These are phyloP conservation scores for Oegoconia quadripuncta DNA, from an alignment of 2,888 invertebrate genomes.

Conservation along the genomic window DNA sequence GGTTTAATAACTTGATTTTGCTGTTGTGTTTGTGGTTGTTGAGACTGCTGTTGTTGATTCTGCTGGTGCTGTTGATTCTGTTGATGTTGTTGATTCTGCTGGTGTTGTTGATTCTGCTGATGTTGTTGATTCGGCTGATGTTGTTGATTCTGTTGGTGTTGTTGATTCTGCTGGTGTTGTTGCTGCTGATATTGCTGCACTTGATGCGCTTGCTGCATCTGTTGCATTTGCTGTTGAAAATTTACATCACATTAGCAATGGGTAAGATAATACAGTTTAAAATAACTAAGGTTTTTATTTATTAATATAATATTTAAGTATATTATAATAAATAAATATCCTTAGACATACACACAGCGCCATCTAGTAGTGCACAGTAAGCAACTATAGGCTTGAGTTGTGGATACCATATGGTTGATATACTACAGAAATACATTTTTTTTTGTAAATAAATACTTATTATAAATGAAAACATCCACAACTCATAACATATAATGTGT, in stretches of 20 bases:
- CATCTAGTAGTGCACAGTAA: too few species aligned
- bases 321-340: too few species aligned
- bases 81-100: slow-evolving; percentile 47
- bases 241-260: background rate
- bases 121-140: slow-evolving; percentile 52
- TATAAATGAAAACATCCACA: too few species aligned
- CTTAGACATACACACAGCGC: too few species aligned
- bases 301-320: too few species aligned
- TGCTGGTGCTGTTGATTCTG: slow-evolving; percentile 48
- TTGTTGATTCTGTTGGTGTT: slow-evolving; percentile 47
- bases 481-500: too few species aligned
- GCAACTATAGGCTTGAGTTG: too few species aligned
- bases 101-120: slow-evolving; percentile 50
- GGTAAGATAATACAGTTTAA: too few species aligned
- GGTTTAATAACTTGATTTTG: slow-evolving; percentile 51
- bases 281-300: too few species aligned
- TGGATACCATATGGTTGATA: too few species aligned
- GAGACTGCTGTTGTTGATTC: slow-evolving; percentile 64
- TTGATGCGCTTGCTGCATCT: slow-evolving; percentile 54
- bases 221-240: slow-evolving; percentile 14
- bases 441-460: too few species aligned
- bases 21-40: slow-evolving; percentile 46
- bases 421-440: too few species aligned
- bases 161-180: slow-evolving; percentile 51
- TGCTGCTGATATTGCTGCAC: slow-evolving; percentile 53